Conservation (phyloP, 2,888 invertebrate genomes). For the Drosophila prolongata region DNA sequence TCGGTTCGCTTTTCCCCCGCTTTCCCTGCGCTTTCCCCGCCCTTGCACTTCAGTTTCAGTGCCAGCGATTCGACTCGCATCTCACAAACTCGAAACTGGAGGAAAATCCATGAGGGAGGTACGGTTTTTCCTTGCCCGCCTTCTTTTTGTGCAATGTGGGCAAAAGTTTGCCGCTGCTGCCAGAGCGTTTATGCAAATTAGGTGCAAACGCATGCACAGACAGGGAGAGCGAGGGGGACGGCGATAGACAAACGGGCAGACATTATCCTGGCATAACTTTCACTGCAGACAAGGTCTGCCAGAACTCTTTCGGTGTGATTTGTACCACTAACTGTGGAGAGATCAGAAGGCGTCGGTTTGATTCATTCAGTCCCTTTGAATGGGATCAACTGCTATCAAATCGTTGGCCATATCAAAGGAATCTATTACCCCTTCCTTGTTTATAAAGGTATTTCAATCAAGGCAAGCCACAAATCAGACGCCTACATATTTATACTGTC, state of each 20-base stretch:
- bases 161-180: slow-evolving; percentile 76
- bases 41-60: slow-evolving; percentile 11
- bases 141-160: slow-evolving; percentile 77
- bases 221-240: slow-evolving; percentile 20
- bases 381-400: slow-evolving; percentile 34
- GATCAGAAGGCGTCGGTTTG: slow-evolving; percentile 15
- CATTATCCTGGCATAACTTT: slow-evolving; percentile 75
- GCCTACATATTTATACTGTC: background rate
- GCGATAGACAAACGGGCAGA: slow-evolving; percentile 72
- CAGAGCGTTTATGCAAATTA: slow-evolving; percentile 80
- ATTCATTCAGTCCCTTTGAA: background rate
- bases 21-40: background rate
- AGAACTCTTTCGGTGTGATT: slow-evolving; percentile 35
- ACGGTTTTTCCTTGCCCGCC: slow-evolving; percentile 49
- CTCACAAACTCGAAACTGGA: slow-evolving; percentile 7
- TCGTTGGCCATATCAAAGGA: slow-evolving; percentile 23
- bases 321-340: slow-evolving; percentile 24
- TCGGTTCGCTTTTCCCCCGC: slow-evolving; percentile 58
- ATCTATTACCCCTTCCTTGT: slow-evolving; percentile 29
- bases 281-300: slow-evolving; percentile 61
- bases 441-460: slow-evolving; percentile 33
- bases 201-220: slow-evolving; percentile 71
- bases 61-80: slow-evolving; percentile 44
- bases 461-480: slow-evolving; percentile 35
- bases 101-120: slow-evolving; percentile 6